Percentiles rank a stretch among this genome's conserved stretches.
Conservation (phyloP, 2,888 invertebrate genomes). For the Hypsopygia costalis region DNA sequence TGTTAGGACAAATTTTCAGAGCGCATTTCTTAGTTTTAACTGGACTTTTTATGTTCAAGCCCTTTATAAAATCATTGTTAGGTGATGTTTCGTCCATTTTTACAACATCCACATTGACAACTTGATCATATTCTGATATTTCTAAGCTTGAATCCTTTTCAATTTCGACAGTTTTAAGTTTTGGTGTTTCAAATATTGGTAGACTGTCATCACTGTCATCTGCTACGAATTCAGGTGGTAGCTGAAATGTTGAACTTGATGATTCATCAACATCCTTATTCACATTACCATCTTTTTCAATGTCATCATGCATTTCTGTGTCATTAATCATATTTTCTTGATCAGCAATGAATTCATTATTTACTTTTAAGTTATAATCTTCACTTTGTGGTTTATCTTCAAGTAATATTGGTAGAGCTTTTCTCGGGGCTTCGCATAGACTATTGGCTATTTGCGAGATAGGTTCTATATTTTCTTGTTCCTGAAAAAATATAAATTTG, state of each 20-base stretch:
- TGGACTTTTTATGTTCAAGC: slow-evolving; percentile 21
- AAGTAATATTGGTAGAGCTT: not conserved
- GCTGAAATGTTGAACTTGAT: slow-evolving; percentile 28
- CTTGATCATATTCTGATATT: slow-evolving; percentile 47
- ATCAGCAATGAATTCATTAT: not conserved
- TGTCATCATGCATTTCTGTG: not conserved
- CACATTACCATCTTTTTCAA: slow-evolving; percentile 4
- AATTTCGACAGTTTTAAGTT: slow-evolving; percentile 41
- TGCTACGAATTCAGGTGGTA: slow-evolving; percentile 34
- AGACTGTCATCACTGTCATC: slow-evolving; percentile 25
- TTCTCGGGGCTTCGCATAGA: not conserved
- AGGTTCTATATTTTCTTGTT: no score
- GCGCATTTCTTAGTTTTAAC: slow-evolving; percentile 26
- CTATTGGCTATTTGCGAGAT: no score
- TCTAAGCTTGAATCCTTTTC: slow-evolving; percentile 49
- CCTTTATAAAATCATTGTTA: slow-evolving; percentile 12
- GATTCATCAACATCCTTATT: slow-evolving; percentile 18
- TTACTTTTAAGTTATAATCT: not conserved
- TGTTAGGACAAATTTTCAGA: slow-evolving; percentile 46
- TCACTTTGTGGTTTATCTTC: not conserved
- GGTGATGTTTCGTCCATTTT: slow-evolving; percentile 26
- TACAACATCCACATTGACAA: slow-evolving; percentile 41
- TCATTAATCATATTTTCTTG: not conserved
- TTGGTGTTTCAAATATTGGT: slow-evolving; percentile 33
- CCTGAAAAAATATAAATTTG: no score